Base-by-base conservation (phyloP, 2,888 invertebrate species). In the Watsonalla cultraria region DNA sequence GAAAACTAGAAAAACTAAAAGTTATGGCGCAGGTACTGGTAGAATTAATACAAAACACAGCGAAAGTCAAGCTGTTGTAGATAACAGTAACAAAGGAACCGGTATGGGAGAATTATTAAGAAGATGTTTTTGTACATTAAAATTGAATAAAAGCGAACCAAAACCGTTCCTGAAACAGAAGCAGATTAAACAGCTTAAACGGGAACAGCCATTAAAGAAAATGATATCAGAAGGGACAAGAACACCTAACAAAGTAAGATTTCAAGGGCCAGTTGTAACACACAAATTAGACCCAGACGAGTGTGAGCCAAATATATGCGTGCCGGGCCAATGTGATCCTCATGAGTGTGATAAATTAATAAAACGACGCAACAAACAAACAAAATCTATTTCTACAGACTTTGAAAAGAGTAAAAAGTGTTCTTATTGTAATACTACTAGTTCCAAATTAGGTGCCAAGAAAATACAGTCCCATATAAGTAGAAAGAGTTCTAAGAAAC, bases 281-380 rank as follows among this genome's bases (percentile, higher is more conserved):
- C 5, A 62, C 50, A 15, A 51, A 47, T 52, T 68, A 53, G 51
- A 63, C 45, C 62, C 70, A 11, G 68, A 68, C 48, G 70, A 76
- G 54, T 73, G 73, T 57, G 70, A 74, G 51, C 72, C 70, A 15
- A 65, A 64, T 7, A 51, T 70, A 46, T 74, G 74, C 51, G 53
- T 66, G 14, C 72, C 74, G 4, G 67, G 64, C 7, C 46, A 64
- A 45, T 76, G 74, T 59, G 54, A 74, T 56, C 68, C 74, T 7
- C 54, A 62, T 52, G 55, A 55, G 47, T 70, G 69, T 62, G 53
- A 60, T 24, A 60, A 64, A 61, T 24, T 50, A 14, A 64, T 67
- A 42, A 58, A 67, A 34, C 45, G 53, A 47, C 60, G 64, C 5
- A 42, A 42, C 11, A 42, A 42, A 11, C 42, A 11, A 5, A 11